Base-by-base conservation (phyloP, 2,797 vertebrate genomes). In the Emys orbicularis region DNA sequence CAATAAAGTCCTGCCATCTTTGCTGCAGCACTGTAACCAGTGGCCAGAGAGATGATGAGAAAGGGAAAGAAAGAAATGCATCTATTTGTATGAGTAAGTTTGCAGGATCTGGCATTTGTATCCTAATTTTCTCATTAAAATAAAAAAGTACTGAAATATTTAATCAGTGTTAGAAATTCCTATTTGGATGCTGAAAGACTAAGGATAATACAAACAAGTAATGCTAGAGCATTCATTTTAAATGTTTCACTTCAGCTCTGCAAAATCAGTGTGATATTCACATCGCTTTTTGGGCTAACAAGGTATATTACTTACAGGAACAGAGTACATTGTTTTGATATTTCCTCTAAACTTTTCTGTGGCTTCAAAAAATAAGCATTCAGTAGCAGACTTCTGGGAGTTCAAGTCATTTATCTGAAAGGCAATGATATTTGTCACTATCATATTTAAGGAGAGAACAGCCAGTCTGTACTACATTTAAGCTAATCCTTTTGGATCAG, bases 321-420 rank as follows among this genome's bases (percentile, higher is more conserved):
- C 98, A 7, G 99, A 99, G 96, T 99, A 99, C 99, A 99, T 99
- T 96, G 98, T 99, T 97, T 99, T 99, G 96, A 99, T 99, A 74
- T 97, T 99, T 94, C 99, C 98, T 97, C 99, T 98, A 95, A 99
- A 99, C 95, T 99, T 98, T 97, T 99, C 99, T 1, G 99, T 99
- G 94, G 99, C 99, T 54, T 98, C 99, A 37, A 99, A 99, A 95
- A 99, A 99, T 92, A 99, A 98, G 96, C 98, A 97, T 90, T 99
- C 99, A 0, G 99, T 98, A 50, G 98, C 98, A 0, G 99, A 99
- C 93, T 99, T 99, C 82, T 99, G 98, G 31, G 99, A 99, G 84
- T 98, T 99, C 52, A 99, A 98, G 88, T 99, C 99, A 18, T 99
- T 99, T 93, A 99, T 99, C 99, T 99, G 85, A 47, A 37, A 87